phyloP scores from a whole-genome alignment of 2,797 vertebrate species.

The Anisognathus igniventris region DNA sequence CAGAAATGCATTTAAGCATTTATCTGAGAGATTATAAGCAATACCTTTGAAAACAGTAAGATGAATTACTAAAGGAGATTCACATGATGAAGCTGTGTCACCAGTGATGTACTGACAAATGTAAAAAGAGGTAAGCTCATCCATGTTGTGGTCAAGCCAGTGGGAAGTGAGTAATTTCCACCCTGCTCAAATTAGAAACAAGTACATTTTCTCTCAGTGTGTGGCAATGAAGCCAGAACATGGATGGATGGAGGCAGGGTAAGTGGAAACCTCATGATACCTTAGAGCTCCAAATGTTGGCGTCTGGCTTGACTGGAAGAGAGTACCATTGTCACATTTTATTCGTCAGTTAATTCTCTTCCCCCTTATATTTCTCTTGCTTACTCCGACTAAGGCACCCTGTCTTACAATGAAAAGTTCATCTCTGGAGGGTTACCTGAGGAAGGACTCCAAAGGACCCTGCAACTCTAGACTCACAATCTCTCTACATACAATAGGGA shows the following conservation, averaged over 20 bases:
- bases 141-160: neutral
- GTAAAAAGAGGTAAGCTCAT: neutral
- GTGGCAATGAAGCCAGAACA: neutral
- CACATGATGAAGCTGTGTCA: neutral
- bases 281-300: neutral
- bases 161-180: neutral
- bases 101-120: neutral
- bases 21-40: neutral
- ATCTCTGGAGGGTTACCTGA: neutral
- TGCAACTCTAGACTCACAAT: neutral
- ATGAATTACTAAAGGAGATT: neutral
- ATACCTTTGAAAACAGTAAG: neutral
- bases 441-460: neutral
- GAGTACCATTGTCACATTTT: neutral
- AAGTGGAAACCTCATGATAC: neutral
- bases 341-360: neutral
- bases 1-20: neutral
- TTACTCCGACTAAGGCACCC: neutral
- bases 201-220: neutral
- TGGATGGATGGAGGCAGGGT: neutral
- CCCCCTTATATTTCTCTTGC: neutral
- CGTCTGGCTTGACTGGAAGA: rapidly evolving
- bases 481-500: neutral
- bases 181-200: neutral
- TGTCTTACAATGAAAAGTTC: neutral